phyloP scores from a whole-genome alignment of 2,888 invertebrate genomes.

The Periphyllus acericola region DNA sequence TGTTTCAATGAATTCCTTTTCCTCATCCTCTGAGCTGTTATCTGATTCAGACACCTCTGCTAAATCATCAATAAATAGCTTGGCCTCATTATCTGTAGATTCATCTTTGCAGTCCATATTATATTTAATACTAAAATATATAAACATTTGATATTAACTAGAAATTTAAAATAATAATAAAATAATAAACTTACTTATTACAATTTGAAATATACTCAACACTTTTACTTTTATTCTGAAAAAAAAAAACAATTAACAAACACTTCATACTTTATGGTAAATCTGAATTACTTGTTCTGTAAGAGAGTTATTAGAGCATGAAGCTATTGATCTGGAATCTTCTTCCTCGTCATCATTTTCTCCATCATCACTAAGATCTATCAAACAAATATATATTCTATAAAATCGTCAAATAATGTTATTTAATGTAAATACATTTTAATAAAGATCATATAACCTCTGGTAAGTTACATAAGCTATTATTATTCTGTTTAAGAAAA shows the following conservation, averaged over 20 bases:
- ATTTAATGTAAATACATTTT: no score
- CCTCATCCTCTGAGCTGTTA: no score
- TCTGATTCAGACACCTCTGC: no score
- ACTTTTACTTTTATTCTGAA: background rate
- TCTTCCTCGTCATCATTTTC: conserved; percentile 28
- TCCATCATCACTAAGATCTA: conserved; percentile 4
- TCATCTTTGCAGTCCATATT: no score
- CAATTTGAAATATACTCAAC: background rate
- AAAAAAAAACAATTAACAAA: background rate
- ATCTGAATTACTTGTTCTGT: background rate
- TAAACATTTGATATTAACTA: background rate
- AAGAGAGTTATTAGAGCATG: background rate
- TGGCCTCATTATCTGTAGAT: no score
- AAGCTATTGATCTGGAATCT: background rate
- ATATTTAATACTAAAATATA: background rate
- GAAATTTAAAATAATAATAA: background rate
- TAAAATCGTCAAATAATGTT: no score
- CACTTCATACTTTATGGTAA: background rate
- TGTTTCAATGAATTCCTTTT: no score
- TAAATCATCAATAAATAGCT: no score
- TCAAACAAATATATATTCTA: background rate
- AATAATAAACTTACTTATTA: conserved; percentile 5
- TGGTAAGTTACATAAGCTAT: no score
- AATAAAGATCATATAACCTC: no score
- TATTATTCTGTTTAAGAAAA: background rate